Evolutionary conservation across 2,797 vertebrate genomes (phyloP).

Genomic region (Sarcophilus harrisii): DNA sequence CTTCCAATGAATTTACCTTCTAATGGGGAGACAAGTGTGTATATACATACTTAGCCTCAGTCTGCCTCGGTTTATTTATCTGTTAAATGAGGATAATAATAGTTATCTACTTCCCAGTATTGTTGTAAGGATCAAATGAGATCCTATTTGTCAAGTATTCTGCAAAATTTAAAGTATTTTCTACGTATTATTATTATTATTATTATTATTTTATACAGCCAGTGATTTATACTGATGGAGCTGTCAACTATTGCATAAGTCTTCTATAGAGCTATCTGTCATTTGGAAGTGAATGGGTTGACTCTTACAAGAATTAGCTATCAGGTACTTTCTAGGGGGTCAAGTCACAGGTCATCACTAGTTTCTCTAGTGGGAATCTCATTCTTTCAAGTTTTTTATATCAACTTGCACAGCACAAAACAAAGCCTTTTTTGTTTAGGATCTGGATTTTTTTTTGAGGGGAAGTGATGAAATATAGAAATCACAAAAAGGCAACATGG

Average conservation of each 20-base stretch:
- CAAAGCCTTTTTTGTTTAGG: not conserved
- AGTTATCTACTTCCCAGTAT: not conserved
- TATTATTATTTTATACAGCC: not conserved
- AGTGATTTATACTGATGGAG: not conserved
- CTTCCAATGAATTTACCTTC: not conserved
- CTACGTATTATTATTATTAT: not conserved
- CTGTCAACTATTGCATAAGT: not conserved
- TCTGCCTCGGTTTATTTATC: not conserved
- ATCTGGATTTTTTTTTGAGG: not conserved
- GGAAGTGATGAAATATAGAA: not conserved
- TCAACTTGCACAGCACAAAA: not conserved
- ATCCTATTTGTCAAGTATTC: not conserved
- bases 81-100: not conserved
- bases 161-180: not conserved
- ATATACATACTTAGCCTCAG: not conserved
- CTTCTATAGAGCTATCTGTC: not conserved
- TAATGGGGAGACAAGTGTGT: not conserved
- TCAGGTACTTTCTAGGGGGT: not conserved
- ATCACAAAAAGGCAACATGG: not conserved
- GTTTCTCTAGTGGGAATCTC: not conserved
- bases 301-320: not conserved
- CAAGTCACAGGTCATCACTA: not conserved
- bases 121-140: not conserved
- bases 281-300: not conserved
- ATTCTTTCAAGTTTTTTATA: not conserved